Evolutionary conservation across 2,113 vertebrate species (phyloP).

Genomic region (Microcebus jonahi): DNA sequence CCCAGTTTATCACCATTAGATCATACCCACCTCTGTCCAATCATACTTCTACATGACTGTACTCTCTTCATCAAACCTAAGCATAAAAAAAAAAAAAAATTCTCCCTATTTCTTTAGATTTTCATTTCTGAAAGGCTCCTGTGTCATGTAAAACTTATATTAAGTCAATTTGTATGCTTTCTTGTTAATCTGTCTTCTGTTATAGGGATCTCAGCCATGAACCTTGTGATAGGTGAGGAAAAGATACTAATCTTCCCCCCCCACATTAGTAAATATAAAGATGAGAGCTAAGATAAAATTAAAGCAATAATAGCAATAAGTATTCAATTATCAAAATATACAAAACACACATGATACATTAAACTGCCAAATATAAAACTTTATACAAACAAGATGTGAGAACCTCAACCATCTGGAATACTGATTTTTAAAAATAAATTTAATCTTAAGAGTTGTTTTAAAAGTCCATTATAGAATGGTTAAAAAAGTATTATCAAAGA

Average conservation of each 20-base stretch:
- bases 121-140: neutral
- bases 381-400: neutral
- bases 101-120: neutral
- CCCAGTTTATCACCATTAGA: neutral
- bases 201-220: neutral
- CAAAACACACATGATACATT: neutral
- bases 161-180: neutral
- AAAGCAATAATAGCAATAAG: neutral
- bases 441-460: neutral
- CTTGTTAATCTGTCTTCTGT: neutral
- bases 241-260: neutral
- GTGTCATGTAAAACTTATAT: neutral
- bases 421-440: neutral
- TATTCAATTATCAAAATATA: neutral
- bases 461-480: neutral
- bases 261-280: neutral
- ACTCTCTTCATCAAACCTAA: neutral
- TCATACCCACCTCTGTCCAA: neutral
- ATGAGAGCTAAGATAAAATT: slow-evolving; percentile 4
- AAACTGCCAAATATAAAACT: neutral
- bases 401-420: neutral
- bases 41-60: neutral
- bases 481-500: neutral
- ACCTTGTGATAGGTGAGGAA: neutral
- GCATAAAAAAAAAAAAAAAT: neutral